phyloP scores from a whole-genome alignment of 2,888 invertebrate genomes.

The Phyto melanocephala region DNA sequence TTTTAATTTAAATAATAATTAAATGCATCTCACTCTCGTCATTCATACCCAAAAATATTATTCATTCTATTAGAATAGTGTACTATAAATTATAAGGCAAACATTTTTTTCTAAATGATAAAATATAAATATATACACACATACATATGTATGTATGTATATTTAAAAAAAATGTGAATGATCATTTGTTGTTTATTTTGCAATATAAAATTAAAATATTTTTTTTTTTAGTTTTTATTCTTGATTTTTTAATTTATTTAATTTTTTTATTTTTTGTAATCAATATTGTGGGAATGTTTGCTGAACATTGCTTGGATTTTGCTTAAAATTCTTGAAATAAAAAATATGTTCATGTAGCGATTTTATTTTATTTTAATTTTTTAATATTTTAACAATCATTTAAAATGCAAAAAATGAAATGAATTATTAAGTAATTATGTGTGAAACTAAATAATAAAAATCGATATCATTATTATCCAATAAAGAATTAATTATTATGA shows the following conservation, averaged over 20 bases:
- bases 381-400: conserved; percentile 54
- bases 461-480: conserved; percentile 69
- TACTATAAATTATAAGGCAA: conserved; percentile 21
- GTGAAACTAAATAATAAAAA: conserved; percentile 67
- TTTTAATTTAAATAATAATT: too few relatives aligned
- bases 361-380: too few relatives aligned
- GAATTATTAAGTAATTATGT: conserved; percentile 61
- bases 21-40: conserved; percentile 18
- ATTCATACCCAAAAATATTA: background rate
- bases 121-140: too few relatives aligned
- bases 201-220: conserved; percentile 33
- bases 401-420: conserved; percentile 43
- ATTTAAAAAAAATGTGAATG: background rate
- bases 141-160: conserved; percentile 1
- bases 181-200: conserved; percentile 63
- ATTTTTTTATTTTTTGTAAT: conserved; percentile 1
- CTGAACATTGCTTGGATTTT: conserved; percentile 15
- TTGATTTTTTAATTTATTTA: conserved; percentile 8
- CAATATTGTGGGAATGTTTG: conserved; percentile 10
- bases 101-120: background rate
- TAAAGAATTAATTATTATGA: conserved; percentile 68
- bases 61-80: conserved; percentile 17
- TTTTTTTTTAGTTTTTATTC: conserved; percentile 36
- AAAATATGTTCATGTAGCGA: background rate
- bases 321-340: conserved; percentile 18